phyloP scores from a whole-genome alignment of 2,888 invertebrate species.

The Liopterus haemorrhoidalis region DNA sequence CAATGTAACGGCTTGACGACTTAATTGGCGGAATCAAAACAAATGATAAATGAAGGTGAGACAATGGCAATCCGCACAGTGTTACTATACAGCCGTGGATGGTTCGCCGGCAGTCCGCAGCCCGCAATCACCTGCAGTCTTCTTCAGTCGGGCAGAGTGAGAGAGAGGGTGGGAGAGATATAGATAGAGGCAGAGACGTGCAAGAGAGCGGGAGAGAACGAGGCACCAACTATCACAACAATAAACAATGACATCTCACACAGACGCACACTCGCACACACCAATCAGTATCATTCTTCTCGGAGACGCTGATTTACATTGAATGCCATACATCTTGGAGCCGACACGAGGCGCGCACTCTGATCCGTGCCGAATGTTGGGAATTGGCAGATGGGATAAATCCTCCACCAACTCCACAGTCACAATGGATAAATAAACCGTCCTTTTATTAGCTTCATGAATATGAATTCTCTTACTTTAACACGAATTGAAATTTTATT shows the following conservation, averaged over 20 bases:
- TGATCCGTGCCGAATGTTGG: no score
- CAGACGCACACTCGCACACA: constrained; percentile 26
- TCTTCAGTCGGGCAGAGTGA: background rate
- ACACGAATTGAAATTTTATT: constrained; percentile 23
- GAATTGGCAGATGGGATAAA: constrained; percentile 1
- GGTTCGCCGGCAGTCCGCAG: no score
- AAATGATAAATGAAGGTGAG: constrained; percentile 18
- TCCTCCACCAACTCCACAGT: background rate
- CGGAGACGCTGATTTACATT: constrained; percentile 41
- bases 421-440: constrained; percentile 37
- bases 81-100: background rate
- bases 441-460: constrained; percentile 40
- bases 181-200: background rate
- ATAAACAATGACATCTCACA: constrained; percentile 40
- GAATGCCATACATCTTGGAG: constrained; percentile 44
- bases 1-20: constrained; percentile 16
- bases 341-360: constrained; percentile 18
- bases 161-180: background rate
- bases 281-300: constrained; percentile 43
- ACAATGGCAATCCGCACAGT: constrained; percentile 16
- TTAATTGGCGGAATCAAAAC: constrained; percentile 20
- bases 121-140: no score
- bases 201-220: background rate
- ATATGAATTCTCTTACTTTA: constrained; percentile 38
- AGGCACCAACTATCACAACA: constrained; percentile 20